phyloP scores from a whole-genome alignment of 1,140 invertebrate species.

The Lethrus apterus region DNA sequence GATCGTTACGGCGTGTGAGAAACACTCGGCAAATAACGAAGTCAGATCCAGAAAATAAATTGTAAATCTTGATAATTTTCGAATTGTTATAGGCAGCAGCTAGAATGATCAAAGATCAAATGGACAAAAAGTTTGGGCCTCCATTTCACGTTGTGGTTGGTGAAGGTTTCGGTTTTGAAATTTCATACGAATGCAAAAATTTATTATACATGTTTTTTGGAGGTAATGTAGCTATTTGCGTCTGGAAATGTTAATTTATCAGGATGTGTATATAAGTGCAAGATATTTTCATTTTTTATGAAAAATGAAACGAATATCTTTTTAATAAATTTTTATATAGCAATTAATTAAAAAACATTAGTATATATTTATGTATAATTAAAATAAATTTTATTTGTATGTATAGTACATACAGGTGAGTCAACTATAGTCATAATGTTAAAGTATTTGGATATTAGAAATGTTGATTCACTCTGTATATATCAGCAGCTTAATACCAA shows the following conservation, averaged over 20 bases:
- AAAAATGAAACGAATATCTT: conserved; percentile 3
- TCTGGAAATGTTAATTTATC: conserved; percentile 87
- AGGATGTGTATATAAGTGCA: too few relatives aligned
- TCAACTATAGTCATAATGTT: too few relatives aligned
- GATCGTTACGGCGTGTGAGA: conserved; percentile 86
- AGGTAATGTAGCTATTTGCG: conserved; percentile 79
- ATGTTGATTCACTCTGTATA: too few relatives aligned
- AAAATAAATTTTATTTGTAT: background rate
- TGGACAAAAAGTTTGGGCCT: conserved; percentile 92
- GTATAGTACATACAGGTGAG: too few relatives aligned
- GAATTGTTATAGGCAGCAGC: conserved; percentile 54
- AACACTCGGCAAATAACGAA: conserved; percentile 77
- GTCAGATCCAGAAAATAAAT: conserved; percentile 35
- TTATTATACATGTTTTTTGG: conserved; percentile 89
- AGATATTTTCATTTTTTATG: too few relatives aligned
- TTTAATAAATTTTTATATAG: background rate
- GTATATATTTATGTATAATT: background rate
- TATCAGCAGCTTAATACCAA: too few relatives aligned
- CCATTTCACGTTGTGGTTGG: conserved; percentile 90
- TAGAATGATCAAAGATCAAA: conserved; percentile 82
- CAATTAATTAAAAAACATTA: too few relatives aligned
- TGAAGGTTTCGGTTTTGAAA: conserved; percentile 88
- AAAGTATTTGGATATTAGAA: too few relatives aligned
- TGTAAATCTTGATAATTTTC: background rate
- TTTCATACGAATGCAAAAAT: conserved; percentile 84